Conservation (phyloP, 2,888 invertebrate species). For the Macaria notata region DNA sequence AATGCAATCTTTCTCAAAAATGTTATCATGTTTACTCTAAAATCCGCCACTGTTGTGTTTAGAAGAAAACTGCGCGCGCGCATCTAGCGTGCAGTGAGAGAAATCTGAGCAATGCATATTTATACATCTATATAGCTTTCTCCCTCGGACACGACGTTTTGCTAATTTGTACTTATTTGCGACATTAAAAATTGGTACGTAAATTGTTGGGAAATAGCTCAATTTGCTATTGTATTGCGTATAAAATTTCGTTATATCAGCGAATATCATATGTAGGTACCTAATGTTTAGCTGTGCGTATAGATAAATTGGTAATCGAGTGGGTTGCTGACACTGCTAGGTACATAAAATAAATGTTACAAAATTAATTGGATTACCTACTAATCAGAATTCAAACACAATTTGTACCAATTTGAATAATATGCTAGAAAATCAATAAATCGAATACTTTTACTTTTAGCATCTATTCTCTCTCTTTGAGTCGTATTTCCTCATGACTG, state of each 20-base stretch:
- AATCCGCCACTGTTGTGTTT: background rate
- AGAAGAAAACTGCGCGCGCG: conserved; percentile 46
- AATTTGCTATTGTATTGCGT: background rate
- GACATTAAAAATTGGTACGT: conserved; percentile 1
- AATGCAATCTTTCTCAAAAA: no score
- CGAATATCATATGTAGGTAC: background rate
- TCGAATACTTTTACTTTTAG: no score
- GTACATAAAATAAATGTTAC: no score
- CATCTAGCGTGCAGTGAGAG: conserved; percentile 65
- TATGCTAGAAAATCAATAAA: no score
- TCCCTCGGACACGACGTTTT: conserved; percentile 47
- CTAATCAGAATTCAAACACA: no score
- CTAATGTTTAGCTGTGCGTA: background rate
- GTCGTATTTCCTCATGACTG: no score
- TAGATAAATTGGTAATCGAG: no score
- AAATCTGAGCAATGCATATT: conserved; percentile 73
- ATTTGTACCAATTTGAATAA: no score
- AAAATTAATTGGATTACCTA: no score
- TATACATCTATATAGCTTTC: conserved; percentile 65
- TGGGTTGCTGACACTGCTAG: no score
- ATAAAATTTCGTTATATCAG: conserved; percentile 7
- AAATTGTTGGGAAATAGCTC: conserved; percentile 7
- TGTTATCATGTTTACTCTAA: no score
- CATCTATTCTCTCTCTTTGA: no score
- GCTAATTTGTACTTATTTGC: conserved; percentile 27